A percentile compares a stretch with the other conserved stretches of the same genome.
Evolutionary conservation across 1,140 invertebrate species (phyloP).

Genomic region (Galendromus occidentalis): DNA sequence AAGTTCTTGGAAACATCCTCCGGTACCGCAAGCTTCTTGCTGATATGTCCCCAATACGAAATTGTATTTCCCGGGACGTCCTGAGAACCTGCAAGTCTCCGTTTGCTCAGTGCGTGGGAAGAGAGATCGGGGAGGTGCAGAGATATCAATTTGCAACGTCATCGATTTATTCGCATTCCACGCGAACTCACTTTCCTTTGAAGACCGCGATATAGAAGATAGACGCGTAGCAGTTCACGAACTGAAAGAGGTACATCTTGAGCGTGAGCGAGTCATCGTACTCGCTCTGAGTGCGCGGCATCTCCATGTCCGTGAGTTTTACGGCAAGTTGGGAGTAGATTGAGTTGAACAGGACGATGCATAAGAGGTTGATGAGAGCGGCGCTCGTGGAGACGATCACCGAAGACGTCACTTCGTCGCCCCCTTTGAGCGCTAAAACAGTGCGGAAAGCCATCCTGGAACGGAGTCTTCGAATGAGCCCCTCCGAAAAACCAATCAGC

Average conservation of each 20-base stretch:
- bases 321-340: conserved; percentile 33
- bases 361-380: conserved; percentile 61
- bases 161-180: no score
- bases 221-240: conserved; percentile 94
- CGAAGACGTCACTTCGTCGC: conserved; percentile 42
- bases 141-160: no score
- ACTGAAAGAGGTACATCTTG: conserved; percentile 92
- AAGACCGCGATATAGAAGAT: conserved; percentile 98
- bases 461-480: no score
- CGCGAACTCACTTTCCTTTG: conserved; percentile 47
- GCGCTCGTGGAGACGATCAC: conserved; percentile 62
- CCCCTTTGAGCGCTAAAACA: conserved; percentile 29
- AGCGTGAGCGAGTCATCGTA: conserved; percentile 90
- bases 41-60: background rate
- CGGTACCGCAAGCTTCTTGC: conserved; percentile 33
- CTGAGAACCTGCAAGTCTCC: background rate
- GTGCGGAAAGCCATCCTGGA: conserved; percentile 73
- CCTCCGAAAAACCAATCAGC: no score
- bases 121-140: no score
- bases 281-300: conserved; percentile 83
- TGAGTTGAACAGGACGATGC: conserved; percentile 59
- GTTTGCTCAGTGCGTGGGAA: no score
- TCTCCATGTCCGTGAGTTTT: conserved; percentile 79
- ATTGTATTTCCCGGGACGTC: conserved; percentile 3
- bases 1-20: conserved; percentile 43